Conservation (phyloP, 2,113 vertebrate genomes). For the Naja naja region DNA sequence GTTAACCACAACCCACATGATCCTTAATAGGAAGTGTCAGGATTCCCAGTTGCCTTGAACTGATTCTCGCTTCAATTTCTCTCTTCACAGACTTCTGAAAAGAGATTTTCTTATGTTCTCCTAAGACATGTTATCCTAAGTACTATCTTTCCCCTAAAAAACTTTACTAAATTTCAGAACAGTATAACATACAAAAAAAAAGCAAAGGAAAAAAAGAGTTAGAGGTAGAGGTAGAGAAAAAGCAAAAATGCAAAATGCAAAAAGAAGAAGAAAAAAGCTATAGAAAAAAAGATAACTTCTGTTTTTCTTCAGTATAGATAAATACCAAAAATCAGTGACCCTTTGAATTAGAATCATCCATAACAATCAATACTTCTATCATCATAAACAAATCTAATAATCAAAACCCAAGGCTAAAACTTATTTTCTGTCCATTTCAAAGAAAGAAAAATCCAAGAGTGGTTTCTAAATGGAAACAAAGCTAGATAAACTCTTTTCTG, state of each 20-base stretch:
- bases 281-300: not conserved
- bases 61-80: not conserved
- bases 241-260: not conserved
- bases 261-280: not conserved
- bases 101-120: not conserved
- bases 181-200: not conserved
- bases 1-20: not conserved
- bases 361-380: not conserved
- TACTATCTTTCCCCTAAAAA: not conserved
- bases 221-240: not conserved
- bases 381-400: not conserved
- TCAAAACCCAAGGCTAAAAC: not conserved
- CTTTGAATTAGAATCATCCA: not conserved
- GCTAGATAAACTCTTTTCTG: not conserved
- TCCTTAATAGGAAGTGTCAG: not conserved
- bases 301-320: not conserved
- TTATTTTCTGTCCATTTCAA: not conserved
- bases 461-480: not conserved
- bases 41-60: not conserved
- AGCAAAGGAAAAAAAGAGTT: not conserved
- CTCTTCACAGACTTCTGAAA: not conserved
- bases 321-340: not conserved
- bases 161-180: not conserved
- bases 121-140: not conserved
- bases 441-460: not conserved